Evolutionary conservation across 2,888 invertebrate genomes (phyloP).

Genomic region (Seira sanloemensis): DNA sequence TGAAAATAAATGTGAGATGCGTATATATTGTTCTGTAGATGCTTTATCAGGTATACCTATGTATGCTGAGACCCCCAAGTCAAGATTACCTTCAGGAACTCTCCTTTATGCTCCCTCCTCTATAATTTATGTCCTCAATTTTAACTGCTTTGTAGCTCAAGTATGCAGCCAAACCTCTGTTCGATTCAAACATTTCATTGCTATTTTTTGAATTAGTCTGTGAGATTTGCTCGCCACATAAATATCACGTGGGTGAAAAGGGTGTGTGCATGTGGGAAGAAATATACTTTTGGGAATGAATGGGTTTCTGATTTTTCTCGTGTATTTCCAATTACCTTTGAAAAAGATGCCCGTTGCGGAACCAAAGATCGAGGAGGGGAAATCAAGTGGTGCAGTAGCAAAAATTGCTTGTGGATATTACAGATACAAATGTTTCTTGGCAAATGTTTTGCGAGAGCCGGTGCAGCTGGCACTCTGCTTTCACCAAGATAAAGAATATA

Average conservation of each 20-base stretch:
- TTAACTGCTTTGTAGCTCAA: background rate
- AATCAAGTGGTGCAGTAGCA: background rate
- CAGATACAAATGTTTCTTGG: too few relatives aligned
- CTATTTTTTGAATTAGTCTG: background rate
- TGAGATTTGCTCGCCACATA: background rate
- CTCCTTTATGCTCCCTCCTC: background rate
- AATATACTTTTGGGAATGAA: background rate
- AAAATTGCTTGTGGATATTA: too few relatives aligned
- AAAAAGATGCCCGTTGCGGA: background rate
- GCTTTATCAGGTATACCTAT: background rate
- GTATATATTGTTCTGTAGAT: too few relatives aligned
- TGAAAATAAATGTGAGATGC: background rate
- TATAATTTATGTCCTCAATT: constrained; percentile 4
- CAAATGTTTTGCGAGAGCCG: too few relatives aligned
- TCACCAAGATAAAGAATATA: too few relatives aligned
- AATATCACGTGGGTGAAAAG: background rate
- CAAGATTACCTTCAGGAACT: background rate
- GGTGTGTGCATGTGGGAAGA: background rate
- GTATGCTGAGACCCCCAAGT: background rate
- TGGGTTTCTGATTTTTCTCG: background rate
- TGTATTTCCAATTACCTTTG: background rate
- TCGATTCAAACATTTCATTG: background rate
- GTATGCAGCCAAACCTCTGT: background rate
- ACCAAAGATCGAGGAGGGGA: background rate
- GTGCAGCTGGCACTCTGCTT: too few relatives aligned